Evolutionary conservation across 2,797 vertebrate species (phyloP).

Genomic region (Heterohyrax brucei): DNA sequence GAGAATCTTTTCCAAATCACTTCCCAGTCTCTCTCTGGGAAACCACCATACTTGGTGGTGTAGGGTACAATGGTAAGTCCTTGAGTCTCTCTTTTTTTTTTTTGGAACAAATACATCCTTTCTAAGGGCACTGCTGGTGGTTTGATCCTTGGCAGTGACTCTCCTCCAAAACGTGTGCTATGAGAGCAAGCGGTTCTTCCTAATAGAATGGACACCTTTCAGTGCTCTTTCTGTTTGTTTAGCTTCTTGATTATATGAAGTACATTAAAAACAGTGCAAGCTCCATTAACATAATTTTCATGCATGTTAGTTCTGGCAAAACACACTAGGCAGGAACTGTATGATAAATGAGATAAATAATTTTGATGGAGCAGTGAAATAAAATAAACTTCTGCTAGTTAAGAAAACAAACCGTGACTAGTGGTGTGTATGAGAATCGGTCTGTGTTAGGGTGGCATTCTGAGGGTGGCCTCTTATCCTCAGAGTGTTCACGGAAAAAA

Average conservation of each 20-base stretch:
- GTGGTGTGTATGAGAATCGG: slow-evolving; percentile 57
- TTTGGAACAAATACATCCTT: slow-evolving; percentile 78
- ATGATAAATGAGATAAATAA: slow-evolving; percentile 88
- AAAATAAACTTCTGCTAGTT: slow-evolving; percentile 85
- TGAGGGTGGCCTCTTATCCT: slow-evolving; percentile 78
- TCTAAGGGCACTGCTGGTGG: slow-evolving; percentile 72
- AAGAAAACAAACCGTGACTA: slow-evolving; percentile 82
- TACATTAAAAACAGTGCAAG: slow-evolving; percentile 81
- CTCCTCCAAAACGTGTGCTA: slow-evolving; percentile 80
- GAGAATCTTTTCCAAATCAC: slow-evolving; percentile 81
- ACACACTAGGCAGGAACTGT: slow-evolving; percentile 78
- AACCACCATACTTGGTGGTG: slow-evolving; percentile 68
- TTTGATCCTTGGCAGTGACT: slow-evolving; percentile 78
- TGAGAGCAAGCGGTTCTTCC: slow-evolving; percentile 67
- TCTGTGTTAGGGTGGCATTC: slow-evolving; percentile 75
- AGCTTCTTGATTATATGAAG: slow-evolving; percentile 86
- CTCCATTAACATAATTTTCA: slow-evolving; percentile 87
- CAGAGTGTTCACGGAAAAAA: slow-evolving; percentile 39
- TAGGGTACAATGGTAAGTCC: slow-evolving; percentile 15
- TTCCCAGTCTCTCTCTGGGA: slow-evolving; percentile 74
- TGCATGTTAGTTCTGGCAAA: slow-evolving; percentile 87
- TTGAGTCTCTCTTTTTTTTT: slow-evolving; percentile 54
- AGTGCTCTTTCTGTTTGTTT: slow-evolving; percentile 84
- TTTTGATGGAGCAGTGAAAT: slow-evolving; percentile 84
- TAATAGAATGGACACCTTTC: slow-evolving; percentile 85